Conservation (phyloP, 1,140 invertebrate genomes). For the Drosophila triauraria region DNA sequence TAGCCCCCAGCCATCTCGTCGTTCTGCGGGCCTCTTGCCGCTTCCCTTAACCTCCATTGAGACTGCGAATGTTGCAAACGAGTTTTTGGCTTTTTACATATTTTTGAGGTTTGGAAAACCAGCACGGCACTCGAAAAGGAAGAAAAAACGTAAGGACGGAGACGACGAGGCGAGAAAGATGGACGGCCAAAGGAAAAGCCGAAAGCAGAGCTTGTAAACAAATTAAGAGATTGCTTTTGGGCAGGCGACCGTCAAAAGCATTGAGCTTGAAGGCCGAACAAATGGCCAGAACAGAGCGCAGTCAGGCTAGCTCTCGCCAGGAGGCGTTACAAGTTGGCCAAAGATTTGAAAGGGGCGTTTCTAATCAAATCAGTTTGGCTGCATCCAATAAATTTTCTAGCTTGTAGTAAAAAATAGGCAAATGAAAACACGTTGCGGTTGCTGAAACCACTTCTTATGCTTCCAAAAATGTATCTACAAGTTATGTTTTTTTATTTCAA, state of each 20-base stretch:
- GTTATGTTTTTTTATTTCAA: slow-evolving; percentile 43
- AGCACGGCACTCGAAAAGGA: slow-evolving; percentile 17
- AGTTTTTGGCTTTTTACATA: slow-evolving; percentile 77
- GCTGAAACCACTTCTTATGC: slow-evolving; percentile 53
- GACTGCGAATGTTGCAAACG: slow-evolving; percentile 61
- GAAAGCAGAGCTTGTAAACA: slow-evolving; percentile 79
- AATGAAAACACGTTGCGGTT: slow-evolving; percentile 66
- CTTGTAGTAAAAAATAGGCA: slow-evolving; percentile 32
- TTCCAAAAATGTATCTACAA: slow-evolving; percentile 62
- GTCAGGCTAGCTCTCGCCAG: slow-evolving; percentile 7
- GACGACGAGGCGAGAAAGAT: slow-evolving; percentile 25
- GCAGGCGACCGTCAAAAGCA: slow-evolving; percentile 73
- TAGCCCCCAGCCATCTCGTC: not conserved
- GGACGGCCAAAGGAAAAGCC: slow-evolving; percentile 66
- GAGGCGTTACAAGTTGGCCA: slow-evolving; percentile 54
- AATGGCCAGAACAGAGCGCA: slow-evolving; percentile 52
- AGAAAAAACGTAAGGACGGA: not conserved
- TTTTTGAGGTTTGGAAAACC: slow-evolving; percentile 78
- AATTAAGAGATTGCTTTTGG: slow-evolving; percentile 82
- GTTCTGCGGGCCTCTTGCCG: not conserved
- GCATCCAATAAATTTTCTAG: slow-evolving; percentile 73
- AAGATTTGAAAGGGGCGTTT: slow-evolving; percentile 73
- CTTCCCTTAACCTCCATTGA: not conserved
- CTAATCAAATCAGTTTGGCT: slow-evolving; percentile 80
- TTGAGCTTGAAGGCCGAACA: slow-evolving; percentile 71